A percentile compares a stretch with the other conserved stretches of the same genome.
Conservation (phyloP, 2,113 vertebrate genomes). For the Lanius collurio region DNA sequence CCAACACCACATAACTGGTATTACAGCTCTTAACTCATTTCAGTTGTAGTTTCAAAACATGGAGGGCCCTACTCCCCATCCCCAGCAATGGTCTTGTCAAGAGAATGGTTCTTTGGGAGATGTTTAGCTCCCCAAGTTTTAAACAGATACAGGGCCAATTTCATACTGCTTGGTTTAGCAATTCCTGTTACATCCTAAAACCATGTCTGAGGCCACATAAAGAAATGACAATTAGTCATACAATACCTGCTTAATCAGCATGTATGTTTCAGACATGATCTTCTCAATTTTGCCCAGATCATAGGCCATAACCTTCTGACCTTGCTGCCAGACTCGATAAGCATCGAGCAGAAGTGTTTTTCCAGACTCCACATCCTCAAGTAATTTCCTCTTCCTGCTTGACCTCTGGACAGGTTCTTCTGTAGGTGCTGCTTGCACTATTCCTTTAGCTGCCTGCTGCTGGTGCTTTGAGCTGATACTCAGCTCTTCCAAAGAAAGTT, state of each 20-base stretch:
- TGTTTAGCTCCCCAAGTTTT: not conserved
- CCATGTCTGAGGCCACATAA: not conserved
- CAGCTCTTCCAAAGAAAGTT: slow-evolving; percentile 93
- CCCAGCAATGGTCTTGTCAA: not conserved
- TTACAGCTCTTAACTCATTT: not conserved
- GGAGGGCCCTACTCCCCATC: not conserved
- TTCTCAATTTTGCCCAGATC: slow-evolving; percentile 93
- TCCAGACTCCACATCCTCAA: slow-evolving; percentile 85
- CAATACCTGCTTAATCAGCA: slow-evolving; percentile 94
- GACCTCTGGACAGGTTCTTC: slow-evolving; percentile 76
- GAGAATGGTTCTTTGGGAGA: not conserved
- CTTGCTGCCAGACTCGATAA: slow-evolving; percentile 97
- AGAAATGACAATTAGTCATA: not conserved
- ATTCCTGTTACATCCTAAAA: not conserved
- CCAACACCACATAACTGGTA: not conserved
- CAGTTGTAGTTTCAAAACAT: not conserved
- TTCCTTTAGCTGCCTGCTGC: slow-evolving; percentile 40
- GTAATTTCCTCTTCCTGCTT: slow-evolving; percentile 86
- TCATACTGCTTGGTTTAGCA: not conserved
- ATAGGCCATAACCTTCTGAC: slow-evolving; percentile 94
- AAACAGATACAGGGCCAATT: not conserved
- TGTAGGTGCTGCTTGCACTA: slow-evolving; percentile 10
- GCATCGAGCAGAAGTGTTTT: slow-evolving; percentile 93
- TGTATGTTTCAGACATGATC: slow-evolving; percentile 98
- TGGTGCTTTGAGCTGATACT: slow-evolving; percentile 88